Conservation (phyloP, 1,140 invertebrate species). For the Ephestia elutella region DNA sequence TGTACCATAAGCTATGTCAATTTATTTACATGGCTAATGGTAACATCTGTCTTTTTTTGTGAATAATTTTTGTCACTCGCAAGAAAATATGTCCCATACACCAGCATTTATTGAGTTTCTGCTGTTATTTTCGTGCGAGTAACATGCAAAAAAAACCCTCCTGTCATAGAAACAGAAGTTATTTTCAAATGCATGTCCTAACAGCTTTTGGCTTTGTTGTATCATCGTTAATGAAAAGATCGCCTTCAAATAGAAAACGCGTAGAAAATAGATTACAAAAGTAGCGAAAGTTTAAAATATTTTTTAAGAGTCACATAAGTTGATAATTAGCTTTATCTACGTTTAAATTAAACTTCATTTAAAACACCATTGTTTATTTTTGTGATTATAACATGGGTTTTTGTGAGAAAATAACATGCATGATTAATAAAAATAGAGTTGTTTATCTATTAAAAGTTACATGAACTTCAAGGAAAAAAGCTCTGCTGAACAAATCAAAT, state of each 20-base stretch:
- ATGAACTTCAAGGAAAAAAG: no score
- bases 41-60: neutral
- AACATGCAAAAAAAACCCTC: neutral
- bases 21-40: conserved; percentile 26
- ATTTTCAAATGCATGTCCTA: conserved; percentile 33
- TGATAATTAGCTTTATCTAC: neutral
- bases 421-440: neutral
- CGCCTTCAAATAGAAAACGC: neutral
- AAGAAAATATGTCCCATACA: no score
- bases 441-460: no score
- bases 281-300: neutral
- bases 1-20: conserved; percentile 26
- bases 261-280: neutral
- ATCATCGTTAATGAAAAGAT: neutral
- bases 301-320: neutral
- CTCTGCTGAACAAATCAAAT: no score
- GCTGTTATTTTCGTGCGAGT: no score
- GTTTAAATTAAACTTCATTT: neutral
- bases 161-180: conserved; percentile 9
- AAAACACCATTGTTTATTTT: neutral
- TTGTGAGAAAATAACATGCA: conserved; percentile 1
- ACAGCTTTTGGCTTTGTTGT: conserved; percentile 37
- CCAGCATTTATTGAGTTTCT: no score
- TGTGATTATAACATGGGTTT: conserved; percentile 9
- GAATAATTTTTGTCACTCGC: no score